Evolutionary conservation across 2,113 vertebrate species (phyloP).

Genomic region (Grus americana): DNA sequence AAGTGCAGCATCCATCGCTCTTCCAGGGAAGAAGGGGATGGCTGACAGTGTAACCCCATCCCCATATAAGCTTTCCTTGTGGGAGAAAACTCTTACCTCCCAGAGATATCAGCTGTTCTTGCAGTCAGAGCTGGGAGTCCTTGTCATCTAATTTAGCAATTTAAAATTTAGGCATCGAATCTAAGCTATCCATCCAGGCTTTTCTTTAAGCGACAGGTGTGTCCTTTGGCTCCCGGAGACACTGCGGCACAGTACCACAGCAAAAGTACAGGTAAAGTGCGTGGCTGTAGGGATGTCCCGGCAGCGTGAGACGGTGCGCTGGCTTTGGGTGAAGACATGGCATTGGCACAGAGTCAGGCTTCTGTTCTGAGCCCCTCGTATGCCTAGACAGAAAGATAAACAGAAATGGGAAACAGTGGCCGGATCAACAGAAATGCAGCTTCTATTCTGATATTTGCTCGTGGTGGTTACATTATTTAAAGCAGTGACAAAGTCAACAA

Average conservation of each 20-base stretch:
- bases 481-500: neutral
- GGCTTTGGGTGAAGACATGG: constrained; percentile 2
- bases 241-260: neutral
- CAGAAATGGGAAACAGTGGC: neutral
- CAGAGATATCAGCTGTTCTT: neutral
- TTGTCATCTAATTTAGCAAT: neutral
- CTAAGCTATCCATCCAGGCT: neutral
- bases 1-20: no score
- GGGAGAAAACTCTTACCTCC: neutral
- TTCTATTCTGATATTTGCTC: neutral
- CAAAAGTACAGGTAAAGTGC: neutral
- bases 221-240: neutral
- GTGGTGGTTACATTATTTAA: neutral
- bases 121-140: neutral
- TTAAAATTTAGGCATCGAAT: neutral
- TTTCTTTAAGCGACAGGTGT: neutral
- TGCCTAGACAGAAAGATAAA: constrained; percentile 12
- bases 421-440: neutral
- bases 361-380: neutral
- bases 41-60: neutral
- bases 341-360: neutral
- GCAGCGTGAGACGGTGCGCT: neutral
- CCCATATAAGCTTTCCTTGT: neutral
- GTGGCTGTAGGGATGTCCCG: neutral
- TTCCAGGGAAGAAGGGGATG: neutral